Conservation (phyloP, 2,113 vertebrate genomes). For the Varanus salvator region DNA sequence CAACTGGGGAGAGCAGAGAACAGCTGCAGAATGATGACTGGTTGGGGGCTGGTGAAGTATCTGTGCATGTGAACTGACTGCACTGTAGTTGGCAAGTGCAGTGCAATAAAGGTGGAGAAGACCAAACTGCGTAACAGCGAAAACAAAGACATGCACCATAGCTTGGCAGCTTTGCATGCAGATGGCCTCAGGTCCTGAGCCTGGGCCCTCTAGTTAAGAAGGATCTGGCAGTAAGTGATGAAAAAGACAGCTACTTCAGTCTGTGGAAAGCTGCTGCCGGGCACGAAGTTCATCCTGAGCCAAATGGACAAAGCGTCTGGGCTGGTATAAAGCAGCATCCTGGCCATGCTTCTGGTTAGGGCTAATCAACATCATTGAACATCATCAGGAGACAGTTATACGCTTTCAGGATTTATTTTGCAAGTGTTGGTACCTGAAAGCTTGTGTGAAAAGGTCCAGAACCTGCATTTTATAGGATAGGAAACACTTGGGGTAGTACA, state of each 20-base stretch:
- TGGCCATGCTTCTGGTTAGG: not conserved
- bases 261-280: not conserved
- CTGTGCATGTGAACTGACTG: not conserved
- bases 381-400: not conserved
- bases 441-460: not conserved
- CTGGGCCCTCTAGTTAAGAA: not conserved
- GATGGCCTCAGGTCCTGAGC: not conserved
- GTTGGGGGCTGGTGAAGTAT: not conserved
- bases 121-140: not conserved
- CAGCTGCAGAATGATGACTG: not conserved
- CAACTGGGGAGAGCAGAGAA: not conserved
- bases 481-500: not conserved
- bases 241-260: not conserved
- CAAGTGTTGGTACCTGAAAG: not conserved
- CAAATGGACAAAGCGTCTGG: not conserved
- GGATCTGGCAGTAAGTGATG: not conserved
- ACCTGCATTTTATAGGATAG: not conserved
- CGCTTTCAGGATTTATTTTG: not conserved
- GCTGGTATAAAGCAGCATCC: not conserved
- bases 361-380: not conserved
- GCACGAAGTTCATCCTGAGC: not conserved
- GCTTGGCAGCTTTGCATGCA: not conserved
- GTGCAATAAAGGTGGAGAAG: not conserved
- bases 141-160: not conserved
- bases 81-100: not conserved